Conservation (phyloP, 2,113 vertebrate genomes). For the Tragelaphus strepsiceros region DNA sequence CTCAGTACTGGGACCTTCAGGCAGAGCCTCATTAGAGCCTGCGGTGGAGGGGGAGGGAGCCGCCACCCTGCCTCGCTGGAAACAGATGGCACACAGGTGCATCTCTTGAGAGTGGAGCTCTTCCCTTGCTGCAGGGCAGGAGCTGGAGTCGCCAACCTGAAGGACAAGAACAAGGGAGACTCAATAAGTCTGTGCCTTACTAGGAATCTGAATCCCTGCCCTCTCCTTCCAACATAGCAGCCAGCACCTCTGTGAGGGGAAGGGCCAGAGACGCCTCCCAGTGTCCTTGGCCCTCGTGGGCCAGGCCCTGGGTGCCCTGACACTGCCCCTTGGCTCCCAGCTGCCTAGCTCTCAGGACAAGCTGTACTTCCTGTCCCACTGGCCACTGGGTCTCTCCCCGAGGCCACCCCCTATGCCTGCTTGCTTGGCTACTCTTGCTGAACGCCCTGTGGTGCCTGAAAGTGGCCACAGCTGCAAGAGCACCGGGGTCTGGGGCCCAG, state of each 20-base stretch:
- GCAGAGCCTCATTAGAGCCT: not conserved
- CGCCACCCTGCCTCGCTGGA: rapidly evolving
- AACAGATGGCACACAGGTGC: not conserved
- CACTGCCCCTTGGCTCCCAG: not conserved
- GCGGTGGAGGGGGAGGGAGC: not conserved
- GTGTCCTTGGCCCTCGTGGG: no score
- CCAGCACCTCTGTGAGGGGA: not conserved
- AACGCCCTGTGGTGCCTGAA: not conserved
- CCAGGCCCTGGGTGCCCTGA: not conserved
- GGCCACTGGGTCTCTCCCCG: not conserved
- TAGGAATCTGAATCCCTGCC: not conserved
- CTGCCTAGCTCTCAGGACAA: rapidly evolving
- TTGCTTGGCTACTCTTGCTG: not conserved
- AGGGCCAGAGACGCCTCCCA: rapidly evolving
- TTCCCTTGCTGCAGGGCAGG: not conserved
- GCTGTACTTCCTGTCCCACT: not conserved
- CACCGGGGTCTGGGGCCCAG: not conserved
- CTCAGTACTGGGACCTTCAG: not conserved
- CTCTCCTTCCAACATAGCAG: rapidly evolving
- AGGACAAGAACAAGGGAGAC: not conserved
- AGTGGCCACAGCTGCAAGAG: not conserved
- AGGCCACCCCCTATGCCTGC: not conserved
- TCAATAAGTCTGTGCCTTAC: not conserved
- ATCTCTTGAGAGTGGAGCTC: not conserved
- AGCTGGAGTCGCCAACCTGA: not conserved